Percentiles rank a stretch among this genome's conserved stretches.
Evolutionary conservation across 2,888 invertebrate species (phyloP).

Genomic region (Machimus rusticus): DNA sequence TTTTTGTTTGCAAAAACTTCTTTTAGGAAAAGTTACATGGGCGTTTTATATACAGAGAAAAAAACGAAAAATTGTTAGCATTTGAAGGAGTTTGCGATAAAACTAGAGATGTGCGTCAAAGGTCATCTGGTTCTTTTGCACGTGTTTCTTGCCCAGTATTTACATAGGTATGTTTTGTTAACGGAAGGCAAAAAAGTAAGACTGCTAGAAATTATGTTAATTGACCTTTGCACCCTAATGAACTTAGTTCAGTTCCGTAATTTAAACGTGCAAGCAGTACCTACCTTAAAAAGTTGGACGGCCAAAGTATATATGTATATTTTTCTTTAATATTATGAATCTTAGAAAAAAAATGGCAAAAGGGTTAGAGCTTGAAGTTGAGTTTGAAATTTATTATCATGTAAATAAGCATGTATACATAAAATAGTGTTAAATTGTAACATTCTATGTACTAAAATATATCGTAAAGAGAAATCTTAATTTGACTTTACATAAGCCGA

Average conservation of each 20-base stretch:
- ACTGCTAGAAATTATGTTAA: background rate
- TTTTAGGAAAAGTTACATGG: background rate
- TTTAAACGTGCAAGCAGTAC: background rate
- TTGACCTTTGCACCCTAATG: background rate
- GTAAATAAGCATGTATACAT: no score
- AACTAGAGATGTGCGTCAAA: background rate
- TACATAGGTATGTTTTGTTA: background rate
- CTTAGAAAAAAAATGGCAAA: no score
- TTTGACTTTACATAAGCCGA: background rate
- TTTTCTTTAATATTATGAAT: no score
- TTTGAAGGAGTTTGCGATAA: background rate
- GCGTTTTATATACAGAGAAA: background rate
- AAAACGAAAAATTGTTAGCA: background rate
- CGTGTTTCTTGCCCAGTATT: background rate
- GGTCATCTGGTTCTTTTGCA: background rate
- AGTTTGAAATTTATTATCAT: no score
- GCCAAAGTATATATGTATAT: no score
- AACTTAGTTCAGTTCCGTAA: background rate
- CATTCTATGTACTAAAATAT: no score
- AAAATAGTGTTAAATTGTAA: no score
- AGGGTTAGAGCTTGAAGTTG: no score
- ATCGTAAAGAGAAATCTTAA: no score
- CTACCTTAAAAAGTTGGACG: no score
- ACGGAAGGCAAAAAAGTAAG: background rate
- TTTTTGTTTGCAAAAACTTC: background rate